Conservation (phyloP, 2,113 vertebrate genomes). For the Aspidoscelis tigris region DNA sequence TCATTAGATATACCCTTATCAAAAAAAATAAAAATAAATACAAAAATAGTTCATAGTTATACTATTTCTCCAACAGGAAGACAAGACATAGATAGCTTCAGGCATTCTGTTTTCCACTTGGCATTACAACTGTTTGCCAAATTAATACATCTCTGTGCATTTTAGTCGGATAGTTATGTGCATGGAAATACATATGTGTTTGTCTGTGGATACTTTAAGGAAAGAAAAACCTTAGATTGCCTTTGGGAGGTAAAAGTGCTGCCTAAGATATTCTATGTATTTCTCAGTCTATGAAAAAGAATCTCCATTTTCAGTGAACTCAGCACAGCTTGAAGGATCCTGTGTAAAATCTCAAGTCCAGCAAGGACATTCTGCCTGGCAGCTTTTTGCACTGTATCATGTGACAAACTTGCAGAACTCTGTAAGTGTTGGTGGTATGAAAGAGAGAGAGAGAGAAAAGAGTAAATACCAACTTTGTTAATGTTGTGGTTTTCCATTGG, state of each 20-base stretch:
- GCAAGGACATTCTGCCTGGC: slow-evolving; percentile 40
- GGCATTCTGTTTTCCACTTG: neutral
- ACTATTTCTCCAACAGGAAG: neutral
- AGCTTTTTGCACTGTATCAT: neutral
- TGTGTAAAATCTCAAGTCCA: slow-evolving; percentile 49
- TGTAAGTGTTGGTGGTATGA: slow-evolving; percentile 14
- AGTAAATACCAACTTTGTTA: slow-evolving; percentile 45
- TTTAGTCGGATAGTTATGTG: neutral
- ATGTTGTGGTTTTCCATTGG: slow-evolving; percentile 27
- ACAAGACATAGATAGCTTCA: neutral
- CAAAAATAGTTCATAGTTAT: neutral
- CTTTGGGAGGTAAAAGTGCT: neutral
- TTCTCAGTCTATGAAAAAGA: slow-evolving; percentile 5
- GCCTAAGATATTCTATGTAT: neutral
- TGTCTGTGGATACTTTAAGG: neutral
- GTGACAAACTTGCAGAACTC: slow-evolving; percentile 40
- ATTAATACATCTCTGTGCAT: neutral
- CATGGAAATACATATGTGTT: neutral
- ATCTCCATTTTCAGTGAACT: slow-evolving; percentile 31
- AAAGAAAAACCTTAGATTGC: neutral
- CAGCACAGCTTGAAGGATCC: slow-evolving; percentile 37
- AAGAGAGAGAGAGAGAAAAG: slow-evolving; percentile 17
- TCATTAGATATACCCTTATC: neutral
- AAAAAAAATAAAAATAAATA: no score
- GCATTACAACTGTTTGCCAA: neutral